A percentile compares a stretch with the other conserved stretches of the same genome.
These are phyloP conservation scores for Mythimna vitellina DNA, from an alignment of 2,888 invertebrate species.

Conservation along the genomic window DNA sequence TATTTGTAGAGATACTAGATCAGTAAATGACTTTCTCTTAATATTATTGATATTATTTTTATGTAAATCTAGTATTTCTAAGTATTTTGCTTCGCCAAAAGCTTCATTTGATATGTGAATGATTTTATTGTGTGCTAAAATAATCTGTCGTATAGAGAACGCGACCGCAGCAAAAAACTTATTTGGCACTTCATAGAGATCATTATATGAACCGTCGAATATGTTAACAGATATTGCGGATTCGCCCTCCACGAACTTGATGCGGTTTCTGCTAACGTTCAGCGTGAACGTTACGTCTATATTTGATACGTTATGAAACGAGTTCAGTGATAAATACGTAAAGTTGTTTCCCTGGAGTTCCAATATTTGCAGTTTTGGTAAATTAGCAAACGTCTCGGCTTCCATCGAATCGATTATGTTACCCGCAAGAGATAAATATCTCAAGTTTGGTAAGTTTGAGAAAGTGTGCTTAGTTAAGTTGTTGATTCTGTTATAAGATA, in stretches of 20 bases:
- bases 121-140: constrained; percentile 94
- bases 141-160: constrained; percentile 92
- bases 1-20: constrained; percentile 93
- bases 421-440: constrained; percentile 95
- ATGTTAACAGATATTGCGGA: constrained; percentile 91
- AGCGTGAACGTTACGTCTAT: constrained; percentile 92
- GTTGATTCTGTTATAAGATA: constrained; percentile 95
- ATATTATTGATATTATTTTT: constrained; percentile 94
- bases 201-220: constrained; percentile 93
- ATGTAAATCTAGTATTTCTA: constrained; percentile 94
- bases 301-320: constrained; percentile 93
- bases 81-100: constrained; percentile 92
- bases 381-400: constrained; percentile 93
- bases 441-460: constrained; percentile 94
- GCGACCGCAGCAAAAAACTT: constrained; percentile 92
- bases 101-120: constrained; percentile 93
- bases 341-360: constrained; percentile 95
- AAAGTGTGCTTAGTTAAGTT: constrained; percentile 94
- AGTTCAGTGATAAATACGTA: constrained; percentile 92
- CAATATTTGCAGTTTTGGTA: constrained; percentile 94
- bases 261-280: constrained; percentile 94
- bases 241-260: constrained; percentile 87
- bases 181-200: constrained; percentile 92
- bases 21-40: constrained; percentile 94
- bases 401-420: constrained; percentile 95